A percentile compares a stretch with the other conserved stretches of the same genome.
Evolutionary conservation across 2,888 invertebrate species (phyloP).

Genomic region (Aethes cnicana): DNA sequence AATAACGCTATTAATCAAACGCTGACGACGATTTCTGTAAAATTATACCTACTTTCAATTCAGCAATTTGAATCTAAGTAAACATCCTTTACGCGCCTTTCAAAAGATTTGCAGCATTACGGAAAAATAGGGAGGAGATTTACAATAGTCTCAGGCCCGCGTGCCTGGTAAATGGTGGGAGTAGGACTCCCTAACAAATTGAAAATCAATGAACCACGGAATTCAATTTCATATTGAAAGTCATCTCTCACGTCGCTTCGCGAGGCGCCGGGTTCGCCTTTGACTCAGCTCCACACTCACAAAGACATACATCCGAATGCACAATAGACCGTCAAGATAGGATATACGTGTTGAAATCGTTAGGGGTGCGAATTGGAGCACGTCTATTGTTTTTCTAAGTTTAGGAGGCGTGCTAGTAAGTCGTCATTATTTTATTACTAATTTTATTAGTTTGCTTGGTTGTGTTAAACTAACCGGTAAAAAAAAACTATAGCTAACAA

Average conservation of each 20-base stretch:
- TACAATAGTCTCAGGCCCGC: slow-evolving; percentile 63
- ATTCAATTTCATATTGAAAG: slow-evolving; percentile 86
- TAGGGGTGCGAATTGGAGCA: slow-evolving; percentile 5
- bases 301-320: slow-evolving; percentile 54
- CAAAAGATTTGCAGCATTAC: no score
- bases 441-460: no score
- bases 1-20: no score
- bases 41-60: no score
- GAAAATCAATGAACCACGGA: slow-evolving; percentile 85
- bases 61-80: no score
- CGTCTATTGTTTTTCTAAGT: background rate
- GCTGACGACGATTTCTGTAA: no score
- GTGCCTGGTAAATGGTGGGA: slow-evolving; percentile 74
- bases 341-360: slow-evolving; percentile 12
- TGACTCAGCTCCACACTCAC: slow-evolving; percentile 68
- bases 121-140: slow-evolving; percentile 49
- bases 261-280: slow-evolving; percentile 65
- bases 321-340: slow-evolving; percentile 45
- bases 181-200: slow-evolving; percentile 79
- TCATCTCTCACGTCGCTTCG: slow-evolving; percentile 74
- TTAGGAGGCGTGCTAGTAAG: background rate
- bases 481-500: no score
- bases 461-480: no score
- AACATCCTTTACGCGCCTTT: no score
- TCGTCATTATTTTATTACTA: no score